Evolutionary conservation across 2,113 vertebrate species (phyloP).

Genomic region (Pelusios castaneus): DNA sequence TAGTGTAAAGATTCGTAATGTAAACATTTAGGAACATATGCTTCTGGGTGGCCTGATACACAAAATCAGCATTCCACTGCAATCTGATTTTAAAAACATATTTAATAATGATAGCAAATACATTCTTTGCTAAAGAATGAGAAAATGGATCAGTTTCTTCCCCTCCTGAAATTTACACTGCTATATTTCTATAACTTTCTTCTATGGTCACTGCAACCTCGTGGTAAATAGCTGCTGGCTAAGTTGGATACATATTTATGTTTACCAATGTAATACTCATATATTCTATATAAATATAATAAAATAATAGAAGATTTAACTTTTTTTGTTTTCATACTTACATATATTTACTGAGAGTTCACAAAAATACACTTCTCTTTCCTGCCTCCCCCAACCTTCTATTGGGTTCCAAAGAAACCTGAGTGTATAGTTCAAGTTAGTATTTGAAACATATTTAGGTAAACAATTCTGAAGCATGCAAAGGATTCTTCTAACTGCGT

Average conservation of each 20-base stretch:
- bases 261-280: slow-evolving; percentile 46
- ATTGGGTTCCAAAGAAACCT: slow-evolving; percentile 63
- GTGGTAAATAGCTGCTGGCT: slow-evolving; percentile 48
- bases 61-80: slow-evolving; percentile 66
- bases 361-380: slow-evolving; percentile 35
- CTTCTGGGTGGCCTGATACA: slow-evolving; percentile 20
- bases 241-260: slow-evolving; percentile 24
- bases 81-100: slow-evolving; percentile 70
- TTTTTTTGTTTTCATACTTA: slow-evolving; percentile 55
- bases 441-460: slow-evolving; percentile 19
- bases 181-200: not conserved
- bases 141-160: not conserved
- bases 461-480: not conserved
- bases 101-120: slow-evolving; percentile 69
- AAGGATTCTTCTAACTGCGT: not conserved
- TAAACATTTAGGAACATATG: not conserved
- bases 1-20: not conserved
- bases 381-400: slow-evolving; percentile 30
- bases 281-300: slow-evolving; percentile 73
- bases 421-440: slow-evolving; percentile 66
- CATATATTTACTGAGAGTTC: slow-evolving; percentile 59
- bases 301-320: slow-evolving; percentile 57
- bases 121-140: not conserved
- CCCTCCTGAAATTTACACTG: not conserved
- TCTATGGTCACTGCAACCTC: slow-evolving; percentile 23